Evolutionary conservation across 2,113 vertebrate species (phyloP).

Genomic region (Catharus fuscescens): DNA sequence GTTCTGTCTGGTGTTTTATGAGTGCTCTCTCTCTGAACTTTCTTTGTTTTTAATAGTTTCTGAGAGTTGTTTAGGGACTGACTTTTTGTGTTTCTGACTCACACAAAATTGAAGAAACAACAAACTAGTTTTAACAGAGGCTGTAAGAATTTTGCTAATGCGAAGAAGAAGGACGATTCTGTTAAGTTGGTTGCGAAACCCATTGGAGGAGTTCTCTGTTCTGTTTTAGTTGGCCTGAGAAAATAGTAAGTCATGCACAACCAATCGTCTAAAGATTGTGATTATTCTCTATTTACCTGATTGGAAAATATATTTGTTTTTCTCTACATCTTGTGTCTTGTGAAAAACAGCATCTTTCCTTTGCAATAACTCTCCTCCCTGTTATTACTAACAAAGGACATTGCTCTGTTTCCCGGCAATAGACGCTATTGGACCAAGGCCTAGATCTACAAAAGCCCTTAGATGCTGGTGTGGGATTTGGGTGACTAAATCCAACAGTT

Average conservation of each 20-base stretch:
- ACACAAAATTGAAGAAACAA: conserved; percentile 46
- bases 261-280: not conserved
- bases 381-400: not conserved
- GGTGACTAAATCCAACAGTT: not conserved
- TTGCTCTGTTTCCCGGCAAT: not conserved
- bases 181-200: conserved; percentile 17
- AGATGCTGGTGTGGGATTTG: not conserved
- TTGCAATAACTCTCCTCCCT: not conserved
- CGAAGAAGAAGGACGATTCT: conserved; percentile 39
- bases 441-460: not conserved
- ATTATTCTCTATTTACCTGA: not conserved
- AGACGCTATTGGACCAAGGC: not conserved
- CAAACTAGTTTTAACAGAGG: conserved; percentile 29
- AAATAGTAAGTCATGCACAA: not conserved
- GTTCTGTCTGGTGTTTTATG: not conserved
- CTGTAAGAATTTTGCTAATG: conserved; percentile 4
- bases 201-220: not conserved
- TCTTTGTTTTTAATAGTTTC: conserved; percentile 35
- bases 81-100: conserved; percentile 22
- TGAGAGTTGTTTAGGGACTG: conserved; percentile 23
- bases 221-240: conserved; percentile 37
- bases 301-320: not conserved
- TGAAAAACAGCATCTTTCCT: not conserved
- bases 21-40: not conserved
- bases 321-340: not conserved